Percentiles rank a stretch among this genome's conserved stretches.
phyloP scores from a whole-genome alignment of 2,113 vertebrate genomes.

The Ondatra zibethicus region DNA sequence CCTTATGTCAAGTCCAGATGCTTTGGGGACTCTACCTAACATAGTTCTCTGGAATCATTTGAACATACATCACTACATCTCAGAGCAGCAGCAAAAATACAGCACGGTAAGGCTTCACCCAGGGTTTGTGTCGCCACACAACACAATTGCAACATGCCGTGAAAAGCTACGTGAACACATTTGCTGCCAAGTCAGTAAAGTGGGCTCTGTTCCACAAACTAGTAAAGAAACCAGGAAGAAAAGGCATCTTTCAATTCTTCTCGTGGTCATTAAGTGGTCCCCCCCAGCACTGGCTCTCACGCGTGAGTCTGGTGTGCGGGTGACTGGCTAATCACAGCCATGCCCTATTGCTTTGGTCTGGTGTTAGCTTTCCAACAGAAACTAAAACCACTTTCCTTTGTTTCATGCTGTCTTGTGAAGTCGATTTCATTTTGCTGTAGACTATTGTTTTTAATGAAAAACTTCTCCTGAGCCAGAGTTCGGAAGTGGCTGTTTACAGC shows the following conservation, averaged over 20 bases:
- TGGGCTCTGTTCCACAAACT: slow-evolving; percentile 47
- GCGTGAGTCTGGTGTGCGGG: not conserved
- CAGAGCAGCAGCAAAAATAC: slow-evolving; percentile 27
- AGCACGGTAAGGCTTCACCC: not conserved
- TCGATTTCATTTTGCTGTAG: slow-evolving; percentile 76
- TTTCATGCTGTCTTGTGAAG: slow-evolving; percentile 79
- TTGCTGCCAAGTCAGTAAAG: slow-evolving; percentile 50
- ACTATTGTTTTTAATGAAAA: slow-evolving; percentile 84
- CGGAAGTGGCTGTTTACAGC: slow-evolving; percentile 83
- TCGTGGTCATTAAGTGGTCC: not conserved
- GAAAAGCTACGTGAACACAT: not conserved
- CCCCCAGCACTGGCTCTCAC: not conserved
- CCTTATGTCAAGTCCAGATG: not conserved
- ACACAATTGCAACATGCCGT: not conserved
- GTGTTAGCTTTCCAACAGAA: slow-evolving; percentile 55
- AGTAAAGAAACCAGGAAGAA: slow-evolving; percentile 31
- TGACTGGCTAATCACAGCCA: not conserved
- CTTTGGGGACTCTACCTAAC: not conserved
- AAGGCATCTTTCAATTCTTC: slow-evolving; percentile 2
- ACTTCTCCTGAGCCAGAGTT: slow-evolving; percentile 79
- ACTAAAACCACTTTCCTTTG: slow-evolving; percentile 13
- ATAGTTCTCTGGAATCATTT: not conserved
- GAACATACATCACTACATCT: not conserved
- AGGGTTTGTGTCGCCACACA: slow-evolving; percentile 51
- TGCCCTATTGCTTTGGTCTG: not conserved